A percentile compares a stretch with the other conserved stretches of the same genome.
phyloP scores from a whole-genome alignment of 2,888 invertebrate species.

The Stenolophus ochropezus region DNA sequence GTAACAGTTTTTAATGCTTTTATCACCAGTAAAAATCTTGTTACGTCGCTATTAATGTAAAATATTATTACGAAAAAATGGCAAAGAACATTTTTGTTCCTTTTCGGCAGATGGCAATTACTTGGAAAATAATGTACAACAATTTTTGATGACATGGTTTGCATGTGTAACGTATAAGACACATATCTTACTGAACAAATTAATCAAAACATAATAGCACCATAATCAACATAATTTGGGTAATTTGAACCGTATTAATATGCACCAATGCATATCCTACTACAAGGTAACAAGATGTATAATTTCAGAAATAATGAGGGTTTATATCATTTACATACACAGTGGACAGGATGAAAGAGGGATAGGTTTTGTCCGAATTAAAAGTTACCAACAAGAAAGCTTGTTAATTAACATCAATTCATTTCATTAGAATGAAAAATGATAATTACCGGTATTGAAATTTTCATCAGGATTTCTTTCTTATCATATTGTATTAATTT shows the following conservation, averaged over 20 bases:
- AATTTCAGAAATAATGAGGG: constrained; percentile 17
- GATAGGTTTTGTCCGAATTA: constrained; percentile 20
- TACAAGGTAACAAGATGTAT: constrained; percentile 22
- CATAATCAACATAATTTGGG: constrained; percentile 27
- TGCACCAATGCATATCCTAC: constrained; percentile 16
- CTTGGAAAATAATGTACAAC: background rate
- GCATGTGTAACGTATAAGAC: background rate
- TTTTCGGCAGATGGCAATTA: background rate
- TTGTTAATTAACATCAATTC: too few species aligned
- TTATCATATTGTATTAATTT: too few species aligned
- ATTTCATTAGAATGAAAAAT: too few species aligned
- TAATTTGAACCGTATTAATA: constrained; percentile 22
- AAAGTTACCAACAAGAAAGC: too few species aligned
- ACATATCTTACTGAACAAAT: background rate
- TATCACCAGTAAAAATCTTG: too few species aligned
- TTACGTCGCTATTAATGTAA: too few species aligned
- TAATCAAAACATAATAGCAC: constrained; percentile 33
- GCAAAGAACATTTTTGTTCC: too few species aligned
- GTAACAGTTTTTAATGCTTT: too few species aligned
- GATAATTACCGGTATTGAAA: too few species aligned
- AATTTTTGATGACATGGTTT: background rate
- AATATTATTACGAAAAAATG: too few species aligned
- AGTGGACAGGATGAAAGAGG: background rate
- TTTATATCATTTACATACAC: constrained; percentile 13
- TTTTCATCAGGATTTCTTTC: too few species aligned